Base-by-base conservation (phyloP, 1,140 invertebrate species). In the Propsilocerus akamusi region DNA sequence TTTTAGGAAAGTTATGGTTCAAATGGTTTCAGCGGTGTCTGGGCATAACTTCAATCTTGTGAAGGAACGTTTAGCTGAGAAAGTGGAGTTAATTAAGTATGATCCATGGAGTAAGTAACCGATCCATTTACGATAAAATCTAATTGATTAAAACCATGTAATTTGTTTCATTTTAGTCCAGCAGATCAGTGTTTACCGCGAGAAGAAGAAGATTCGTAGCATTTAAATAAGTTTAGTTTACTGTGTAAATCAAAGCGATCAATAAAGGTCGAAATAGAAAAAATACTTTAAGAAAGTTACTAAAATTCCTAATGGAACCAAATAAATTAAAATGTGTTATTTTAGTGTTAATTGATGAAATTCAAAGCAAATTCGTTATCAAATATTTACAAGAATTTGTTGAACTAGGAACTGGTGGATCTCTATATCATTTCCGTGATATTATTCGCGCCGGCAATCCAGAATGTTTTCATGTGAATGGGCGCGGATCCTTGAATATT, bases 401-500 rank as follows among this genome's bases (percentile, higher is more conserved):
- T 26, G 77, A 89, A 0, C 65, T 98, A 1, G 96, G 96, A 12
- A 99, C 96, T 6, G 95, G 90, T 2, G 97, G 96, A 37, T 93
- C 94, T 20, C 79, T 99, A 57, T 97, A 94, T 67, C 94, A 97
- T 69, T 99, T 99, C 64, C 73, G 94, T 26, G 94, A 97, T 70
- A 90, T 96, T 66, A 94, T 98, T 56, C 72, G 88, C 32, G 80
- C 80, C 23, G 91, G 92, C 25, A 83, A 83, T 63, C 90, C 93
- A 0, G 76, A 86, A 46, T 82, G 80, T 7, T 95, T 99, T 66
- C 95, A 99, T 63, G 76, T 99, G n/a, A n/a, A n/a, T n/a, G n/a
- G n/a, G n/a, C n/a, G n/a, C n/a, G n/a, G n/a, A n/a, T n/a, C n/a
- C n/a, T n/a, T n/a, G n/a, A n/a, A n/a, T n/a, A n/a, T n/a, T n/a